Conservation (phyloP, 2,797 vertebrate genomes). For the Orestias chungarensis region DNA sequence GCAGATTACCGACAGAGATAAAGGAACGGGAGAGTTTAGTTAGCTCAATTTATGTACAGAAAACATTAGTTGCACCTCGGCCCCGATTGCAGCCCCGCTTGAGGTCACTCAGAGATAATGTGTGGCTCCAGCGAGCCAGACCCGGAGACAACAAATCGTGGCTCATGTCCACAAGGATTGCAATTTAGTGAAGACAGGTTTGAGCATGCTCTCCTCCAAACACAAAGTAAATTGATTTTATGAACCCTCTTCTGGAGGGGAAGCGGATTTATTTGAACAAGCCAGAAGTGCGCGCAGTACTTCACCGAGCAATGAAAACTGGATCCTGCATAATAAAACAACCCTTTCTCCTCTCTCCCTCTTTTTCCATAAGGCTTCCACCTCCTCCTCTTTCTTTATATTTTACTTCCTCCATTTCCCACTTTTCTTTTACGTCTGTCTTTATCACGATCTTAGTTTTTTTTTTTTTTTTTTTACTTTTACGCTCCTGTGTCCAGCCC, state of each 20-base stretch:
- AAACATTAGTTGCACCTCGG: not conserved
- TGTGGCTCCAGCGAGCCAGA: slow-evolving; percentile 10
- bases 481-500: slow-evolving; percentile 6
- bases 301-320: slow-evolving; percentile 58
- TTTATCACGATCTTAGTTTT: slow-evolving; percentile 30
- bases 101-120: slow-evolving; percentile 24
- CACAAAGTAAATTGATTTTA: slow-evolving; percentile 69
- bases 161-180: slow-evolving; percentile 21
- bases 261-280: slow-evolving; percentile 66
- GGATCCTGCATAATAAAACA: slow-evolving; percentile 37
- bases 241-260: slow-evolving; percentile 59
- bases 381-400: slow-evolving; percentile 11
- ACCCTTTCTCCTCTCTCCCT: slow-evolving; percentile 20
- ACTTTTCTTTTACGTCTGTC: slow-evolving; percentile 53
- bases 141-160: slow-evolving; percentile 19
- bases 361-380: slow-evolving; percentile 39
- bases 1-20: slow-evolving; percentile 10
- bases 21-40: slow-evolving; percentile 20
- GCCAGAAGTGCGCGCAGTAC: slow-evolving; percentile 57
- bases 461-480: slow-evolving; percentile 3
- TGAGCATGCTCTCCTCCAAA: slow-evolving; percentile 49
- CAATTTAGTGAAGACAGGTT: slow-evolving; percentile 46
- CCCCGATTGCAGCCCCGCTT: slow-evolving; percentile 14
- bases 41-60: slow-evolving; percentile 12
- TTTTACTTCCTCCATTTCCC: slow-evolving; percentile 47